Evolutionary conservation across 1,140 invertebrate species (phyloP).

Genomic region (Drosophila virilis): DNA sequence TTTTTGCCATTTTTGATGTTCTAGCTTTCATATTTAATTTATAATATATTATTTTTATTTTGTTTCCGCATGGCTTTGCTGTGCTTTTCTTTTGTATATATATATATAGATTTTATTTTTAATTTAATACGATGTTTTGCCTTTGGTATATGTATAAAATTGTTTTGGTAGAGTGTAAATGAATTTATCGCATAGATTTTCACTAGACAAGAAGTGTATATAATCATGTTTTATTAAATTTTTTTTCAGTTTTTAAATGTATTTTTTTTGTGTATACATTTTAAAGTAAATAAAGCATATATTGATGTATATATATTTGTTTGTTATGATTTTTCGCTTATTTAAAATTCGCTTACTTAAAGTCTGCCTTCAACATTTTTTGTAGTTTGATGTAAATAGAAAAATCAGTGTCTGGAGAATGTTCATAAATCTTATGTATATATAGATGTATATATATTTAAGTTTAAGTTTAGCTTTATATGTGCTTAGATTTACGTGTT

Average conservation of each 20-base stretch:
- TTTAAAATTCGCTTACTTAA: constrained; percentile 75
- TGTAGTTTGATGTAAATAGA: constrained; percentile 70
- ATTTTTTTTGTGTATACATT: constrained; percentile 63
- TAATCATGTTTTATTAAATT: constrained; percentile 32
- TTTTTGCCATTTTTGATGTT: constrained; percentile 16
- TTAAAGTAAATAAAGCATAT: constrained; percentile 83
- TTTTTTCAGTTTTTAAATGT: constrained; percentile 48
- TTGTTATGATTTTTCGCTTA: constrained; percentile 60
- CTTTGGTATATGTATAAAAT: constrained; percentile 65
- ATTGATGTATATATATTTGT: constrained; percentile 75
- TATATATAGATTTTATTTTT: constrained; percentile 1
- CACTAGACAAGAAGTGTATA: constrained; percentile 57
- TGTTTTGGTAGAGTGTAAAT: constrained; percentile 69
- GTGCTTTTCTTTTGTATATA: constrained; percentile 50
- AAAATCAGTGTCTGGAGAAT: constrained; percentile 71
- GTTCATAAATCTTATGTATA: constrained; percentile 54
- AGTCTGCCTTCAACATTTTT: constrained; percentile 75
- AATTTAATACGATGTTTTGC: constrained; percentile 32
- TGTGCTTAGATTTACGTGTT: constrained; percentile 58
- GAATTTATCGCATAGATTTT: constrained; percentile 67
- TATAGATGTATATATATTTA: constrained; percentile 26
- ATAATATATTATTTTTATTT: constrained; percentile 15
- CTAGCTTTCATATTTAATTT: constrained; percentile 18
- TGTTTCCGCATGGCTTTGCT: constrained; percentile 29
- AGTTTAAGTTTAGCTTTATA: constrained; percentile 29